Base-by-base conservation (phyloP, 2,797 vertebrate genomes). In the Molossus molossus region DNA sequence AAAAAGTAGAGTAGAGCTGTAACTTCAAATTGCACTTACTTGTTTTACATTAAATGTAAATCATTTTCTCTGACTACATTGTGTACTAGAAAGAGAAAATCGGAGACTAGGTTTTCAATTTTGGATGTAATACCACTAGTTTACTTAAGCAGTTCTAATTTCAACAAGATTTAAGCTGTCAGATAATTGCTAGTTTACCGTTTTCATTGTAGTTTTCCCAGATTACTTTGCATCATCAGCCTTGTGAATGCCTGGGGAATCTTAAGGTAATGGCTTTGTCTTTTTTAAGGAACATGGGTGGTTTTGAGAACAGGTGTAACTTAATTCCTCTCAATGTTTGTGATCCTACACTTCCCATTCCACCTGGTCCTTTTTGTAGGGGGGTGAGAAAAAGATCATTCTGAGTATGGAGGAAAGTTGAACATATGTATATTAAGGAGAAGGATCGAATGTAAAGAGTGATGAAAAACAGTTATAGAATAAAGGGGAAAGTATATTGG, bases 321-420 rank as follows among this genome's bases (percentile, higher is more conserved):
- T 95, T 76, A 60, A 84, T 83, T 94, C 40, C n/a, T 77, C 53
- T 76, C 76, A 89, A 18, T 79, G 40, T 91, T 81, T 94, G 84
- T 94, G 77, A 87, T 86, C 70, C 69, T 89, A n/a, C 18, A 60
- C 55, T 81, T 92, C 15, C 55, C 55, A 62, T 48, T 75, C 48
- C 57, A 57, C 89, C 72, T 90, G 40, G 72, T 40, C 67, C 72
- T 95, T 95, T 90, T 75, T 57, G 33, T 65, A 91, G 62, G 57
- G 45, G 9, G 15, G 57, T 70, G 76, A 91, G 87, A 87, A 33
- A 76, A 67, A 67, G 70, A 65, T 73, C 64, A 67, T 84, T 96
- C 45, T 89, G 77, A 62, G 57, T 62, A 12, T 76, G 91, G 60
- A 93, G 50, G 55, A 69, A 80, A 76, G 76, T 48, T 91, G 60